Evolutionary conservation across 1,140 invertebrate genomes (phyloP).

Genomic region (Caenorhabditis brenneri): DNA sequence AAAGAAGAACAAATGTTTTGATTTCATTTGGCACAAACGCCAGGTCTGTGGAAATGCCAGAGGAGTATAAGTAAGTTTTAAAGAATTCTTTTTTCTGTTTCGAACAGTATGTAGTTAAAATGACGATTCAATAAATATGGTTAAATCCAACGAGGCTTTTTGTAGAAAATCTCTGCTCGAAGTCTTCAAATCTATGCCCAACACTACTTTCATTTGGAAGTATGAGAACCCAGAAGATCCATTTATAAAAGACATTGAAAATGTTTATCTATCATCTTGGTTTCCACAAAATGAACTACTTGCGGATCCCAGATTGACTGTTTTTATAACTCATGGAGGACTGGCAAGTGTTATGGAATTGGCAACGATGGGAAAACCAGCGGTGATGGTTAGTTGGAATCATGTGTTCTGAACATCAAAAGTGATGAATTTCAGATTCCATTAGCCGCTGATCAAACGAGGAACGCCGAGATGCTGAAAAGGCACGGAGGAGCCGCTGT

Average conservation of each 20-base stretch:
- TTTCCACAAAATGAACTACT: conserved; percentile 54
- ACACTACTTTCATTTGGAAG: conserved; percentile 44
- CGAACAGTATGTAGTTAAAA: too few species aligned
- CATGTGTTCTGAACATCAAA: not conserved
- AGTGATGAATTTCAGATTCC: conserved; percentile 47
- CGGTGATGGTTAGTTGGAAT: conserved; percentile 54
- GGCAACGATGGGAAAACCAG: conserved; percentile 58
- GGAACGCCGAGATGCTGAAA: conserved; percentile 54
- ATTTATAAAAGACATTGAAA: conserved; percentile 39
- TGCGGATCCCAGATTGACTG: conserved; percentile 56
- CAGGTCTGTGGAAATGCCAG: conserved; percentile 52
- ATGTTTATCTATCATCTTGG: conserved; percentile 51
- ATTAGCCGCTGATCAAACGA: conserved; percentile 58
- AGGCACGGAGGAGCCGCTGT: conserved; percentile 48
- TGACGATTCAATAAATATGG: too few species aligned
- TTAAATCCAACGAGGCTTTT: too few species aligned
- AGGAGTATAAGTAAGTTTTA: conserved; percentile 46
- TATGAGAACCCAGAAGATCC: conserved; percentile 46
- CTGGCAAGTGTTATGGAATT: conserved; percentile 59
- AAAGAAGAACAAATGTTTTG: conserved; percentile 45
- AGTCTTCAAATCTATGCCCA: conserved; percentile 23
- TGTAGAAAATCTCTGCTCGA: too few species aligned
- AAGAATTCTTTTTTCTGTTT: too few species aligned
- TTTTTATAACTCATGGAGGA: conserved; percentile 65
- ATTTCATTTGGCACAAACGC: too few species aligned